Percentiles rank a stretch among this genome's conserved stretches.
phyloP scores from a whole-genome alignment of 2,797 vertebrate species.

The Chloroceryle inda region DNA sequence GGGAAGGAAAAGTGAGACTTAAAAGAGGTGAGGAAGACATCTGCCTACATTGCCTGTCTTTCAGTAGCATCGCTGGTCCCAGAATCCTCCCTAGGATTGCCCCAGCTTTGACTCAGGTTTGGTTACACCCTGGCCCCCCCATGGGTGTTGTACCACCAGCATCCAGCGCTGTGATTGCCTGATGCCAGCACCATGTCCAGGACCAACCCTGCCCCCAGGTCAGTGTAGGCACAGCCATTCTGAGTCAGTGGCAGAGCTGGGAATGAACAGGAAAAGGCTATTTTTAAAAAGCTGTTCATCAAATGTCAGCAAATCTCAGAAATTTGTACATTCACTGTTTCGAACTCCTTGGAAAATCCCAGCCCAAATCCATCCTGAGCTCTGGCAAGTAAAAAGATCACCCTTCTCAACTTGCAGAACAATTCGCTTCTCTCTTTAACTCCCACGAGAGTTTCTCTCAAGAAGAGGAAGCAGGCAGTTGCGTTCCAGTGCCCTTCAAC shows the following conservation, averaged over 20 bases:
- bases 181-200: neutral
- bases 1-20: neutral
- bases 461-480: neutral
- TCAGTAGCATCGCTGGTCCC: neutral
- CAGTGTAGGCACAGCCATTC: neutral
- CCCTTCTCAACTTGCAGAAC: neutral
- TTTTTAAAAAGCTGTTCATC: neutral
- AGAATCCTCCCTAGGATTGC: neutral
- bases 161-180: neutral
- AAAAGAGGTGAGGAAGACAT: neutral
- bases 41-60: neutral
- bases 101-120: rapidly evolving
- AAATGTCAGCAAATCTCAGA: neutral
- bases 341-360: neutral
- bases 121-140: neutral
- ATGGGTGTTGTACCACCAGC: neutral
- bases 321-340: neutral
- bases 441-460: neutral
- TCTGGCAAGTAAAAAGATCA: neutral
- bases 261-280: neutral
- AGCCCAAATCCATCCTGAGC: neutral
- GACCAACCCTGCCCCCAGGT: neutral
- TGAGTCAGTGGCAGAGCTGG: neutral
- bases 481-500: neutral
- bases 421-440: neutral